These are phyloP conservation scores for Pegoplata infirma DNA, from an alignment of 2,888 invertebrate species.

Conservation along the genomic window DNA sequence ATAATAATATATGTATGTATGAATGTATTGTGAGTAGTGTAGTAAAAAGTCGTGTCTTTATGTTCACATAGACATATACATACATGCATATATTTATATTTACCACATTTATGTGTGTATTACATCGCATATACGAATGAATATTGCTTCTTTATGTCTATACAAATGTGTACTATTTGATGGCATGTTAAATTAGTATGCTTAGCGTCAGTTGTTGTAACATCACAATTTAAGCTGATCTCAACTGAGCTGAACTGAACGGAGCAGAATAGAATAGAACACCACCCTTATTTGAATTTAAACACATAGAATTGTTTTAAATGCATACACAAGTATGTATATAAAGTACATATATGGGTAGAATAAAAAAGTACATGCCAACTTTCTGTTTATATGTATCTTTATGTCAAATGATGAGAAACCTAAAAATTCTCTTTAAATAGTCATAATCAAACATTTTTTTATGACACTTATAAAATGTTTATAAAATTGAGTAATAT, in stretches of 20 bases:
- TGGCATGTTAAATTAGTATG: conserved; percentile 55
- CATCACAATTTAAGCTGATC: conserved; percentile 50
- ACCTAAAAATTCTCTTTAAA: no score
- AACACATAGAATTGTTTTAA: neutral
- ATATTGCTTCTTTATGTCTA: neutral
- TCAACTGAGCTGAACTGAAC: neutral
- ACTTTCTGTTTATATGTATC: no score
- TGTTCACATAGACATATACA: neutral
- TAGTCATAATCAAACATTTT: no score
- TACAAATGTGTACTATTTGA: conserved; percentile 22
- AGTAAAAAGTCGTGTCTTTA: neutral
- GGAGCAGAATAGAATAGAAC: no score
- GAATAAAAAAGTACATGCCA: no score
- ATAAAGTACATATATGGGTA: no score
- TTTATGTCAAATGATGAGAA: no score
- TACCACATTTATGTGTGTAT: neutral
- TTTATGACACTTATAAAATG: no score
- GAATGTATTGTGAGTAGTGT: neutral
- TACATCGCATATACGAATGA: no score
- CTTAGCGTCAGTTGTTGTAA: conserved; percentile 58
- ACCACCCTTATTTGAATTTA: conserved; percentile 6
- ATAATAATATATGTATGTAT: no score
- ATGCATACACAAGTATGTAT: no score
- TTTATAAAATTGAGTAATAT: no score
- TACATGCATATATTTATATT: neutral